phyloP scores from a whole-genome alignment of 2,113 vertebrate species.

The Cololabis saira region DNA sequence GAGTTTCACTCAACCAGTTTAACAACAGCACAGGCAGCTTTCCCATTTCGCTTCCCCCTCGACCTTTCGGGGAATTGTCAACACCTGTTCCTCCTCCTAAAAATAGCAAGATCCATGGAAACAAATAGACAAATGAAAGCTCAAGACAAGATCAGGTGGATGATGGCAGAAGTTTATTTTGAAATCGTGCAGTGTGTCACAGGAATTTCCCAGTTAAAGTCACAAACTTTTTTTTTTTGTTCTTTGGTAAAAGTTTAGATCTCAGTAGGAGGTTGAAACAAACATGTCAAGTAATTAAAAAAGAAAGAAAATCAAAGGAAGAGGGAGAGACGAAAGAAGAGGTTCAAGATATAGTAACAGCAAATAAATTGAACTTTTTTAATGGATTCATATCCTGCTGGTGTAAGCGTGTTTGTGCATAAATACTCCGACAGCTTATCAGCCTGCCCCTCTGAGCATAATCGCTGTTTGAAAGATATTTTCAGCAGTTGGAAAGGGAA shows the following conservation, averaged over 20 bases:
- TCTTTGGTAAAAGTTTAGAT: too few relatives aligned
- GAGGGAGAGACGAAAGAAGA: not conserved
- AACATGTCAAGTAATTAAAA: not conserved
- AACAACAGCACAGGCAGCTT: conserved; percentile 29
- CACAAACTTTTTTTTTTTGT: not conserved
- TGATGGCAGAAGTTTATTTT: too few relatives aligned
- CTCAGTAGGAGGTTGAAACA: too few relatives aligned
- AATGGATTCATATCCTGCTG: conserved; percentile 43
- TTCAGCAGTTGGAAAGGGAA: conserved; percentile 37
- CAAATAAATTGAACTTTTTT: conserved; percentile 1
- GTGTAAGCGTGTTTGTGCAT: conserved; percentile 51
- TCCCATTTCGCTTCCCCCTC: not conserved
- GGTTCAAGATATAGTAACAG: not conserved
- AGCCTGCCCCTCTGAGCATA: conserved; percentile 10
- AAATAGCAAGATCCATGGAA: conserved; percentile 47
- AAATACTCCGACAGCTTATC: conserved; percentile 46
- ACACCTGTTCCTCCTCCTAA: conserved; percentile 37
- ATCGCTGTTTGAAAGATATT: conserved; percentile 42
- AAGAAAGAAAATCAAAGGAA: not conserved
- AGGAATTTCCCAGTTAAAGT: not conserved
- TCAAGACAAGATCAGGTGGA: too few relatives aligned
- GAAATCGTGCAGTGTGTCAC: too few relatives aligned
- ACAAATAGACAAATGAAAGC: not conserved
- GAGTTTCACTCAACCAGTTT: conserved; percentile 44
- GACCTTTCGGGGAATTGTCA: conserved; percentile 41